A percentile compares a stretch with the other conserved stretches of the same genome.
Evolutionary conservation across 2,888 invertebrate species (phyloP).

Genomic region (Microctonus aethiopoides): DNA sequence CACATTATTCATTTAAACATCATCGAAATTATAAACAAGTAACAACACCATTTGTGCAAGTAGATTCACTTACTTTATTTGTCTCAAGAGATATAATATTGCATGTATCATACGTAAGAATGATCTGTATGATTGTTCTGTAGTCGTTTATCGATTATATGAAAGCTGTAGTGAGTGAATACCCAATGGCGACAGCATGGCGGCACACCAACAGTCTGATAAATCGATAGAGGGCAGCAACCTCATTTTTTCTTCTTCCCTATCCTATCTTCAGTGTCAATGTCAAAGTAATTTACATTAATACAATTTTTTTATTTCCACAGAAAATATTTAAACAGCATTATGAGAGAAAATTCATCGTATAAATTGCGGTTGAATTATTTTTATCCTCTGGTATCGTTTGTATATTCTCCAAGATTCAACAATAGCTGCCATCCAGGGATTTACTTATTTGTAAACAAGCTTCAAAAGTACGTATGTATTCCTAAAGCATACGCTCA

Average conservation of each 20-base stretch:
- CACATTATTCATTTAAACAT: no score
- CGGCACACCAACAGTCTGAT: conserved; percentile 20
- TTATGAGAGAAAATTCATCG: no score
- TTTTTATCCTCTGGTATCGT: no score
- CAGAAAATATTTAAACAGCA: neutral
- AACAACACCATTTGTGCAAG: neutral
- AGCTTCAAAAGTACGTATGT: neutral
- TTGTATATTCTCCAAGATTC: no score
- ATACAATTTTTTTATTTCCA: neutral
- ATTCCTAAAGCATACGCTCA: neutral
- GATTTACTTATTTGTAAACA: neutral
- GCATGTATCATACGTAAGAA: neutral
- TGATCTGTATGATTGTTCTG: neutral
- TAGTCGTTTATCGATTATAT: conserved; percentile 22
- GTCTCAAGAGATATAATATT: no score
- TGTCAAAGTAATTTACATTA: neutral
- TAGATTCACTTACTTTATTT: neutral
- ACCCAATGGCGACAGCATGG: conserved; percentile 24
- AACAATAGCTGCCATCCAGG: no score
- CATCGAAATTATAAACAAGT: neutral
- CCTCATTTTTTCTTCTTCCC: conserved; percentile 10
- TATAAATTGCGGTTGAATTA: no score
- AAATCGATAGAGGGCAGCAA: conserved; percentile 35
- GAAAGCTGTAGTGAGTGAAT: conserved; percentile 26
- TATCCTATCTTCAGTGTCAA: conserved; percentile 1